Evolutionary conservation across 2,797 vertebrate genomes (phyloP).

Genomic region (Amniataba percoides): DNA sequence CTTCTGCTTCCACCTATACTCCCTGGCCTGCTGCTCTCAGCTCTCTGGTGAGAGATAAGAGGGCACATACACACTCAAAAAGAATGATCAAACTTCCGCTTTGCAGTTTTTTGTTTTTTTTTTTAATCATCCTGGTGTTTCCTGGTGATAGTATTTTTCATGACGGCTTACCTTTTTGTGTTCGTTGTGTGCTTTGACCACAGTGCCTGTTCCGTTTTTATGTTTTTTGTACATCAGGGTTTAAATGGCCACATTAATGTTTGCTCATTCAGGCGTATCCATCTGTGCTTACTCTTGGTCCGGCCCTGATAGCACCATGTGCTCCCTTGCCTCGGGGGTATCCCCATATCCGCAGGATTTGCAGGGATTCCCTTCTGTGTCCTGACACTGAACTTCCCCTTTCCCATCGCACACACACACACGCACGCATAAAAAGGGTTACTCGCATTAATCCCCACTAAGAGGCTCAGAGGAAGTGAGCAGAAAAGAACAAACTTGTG

Average conservation of each 20-base stretch:
- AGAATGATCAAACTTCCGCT: slow-evolving; percentile 50
- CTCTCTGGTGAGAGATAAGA: slow-evolving; percentile 47
- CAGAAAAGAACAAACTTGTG: slow-evolving; percentile 42
- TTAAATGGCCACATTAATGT: slow-evolving; percentile 37
- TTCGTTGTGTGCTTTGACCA: background rate
- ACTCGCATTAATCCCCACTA: slow-evolving; percentile 29
- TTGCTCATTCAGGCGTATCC: slow-evolving; percentile 33
- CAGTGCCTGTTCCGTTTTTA: slow-evolving; percentile 25
- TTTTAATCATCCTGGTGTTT: slow-evolving; percentile 34
- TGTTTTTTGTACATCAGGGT: slow-evolving; percentile 6
- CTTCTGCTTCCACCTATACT: slow-evolving; percentile 44
- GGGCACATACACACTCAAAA: background rate
- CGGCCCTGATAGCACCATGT: slow-evolving; percentile 26
- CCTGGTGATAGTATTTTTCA: slow-evolving; percentile 41
- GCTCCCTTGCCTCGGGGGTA: slow-evolving; percentile 36
- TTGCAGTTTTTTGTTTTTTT: slow-evolving; percentile 15
- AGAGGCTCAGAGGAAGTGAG: slow-evolving; percentile 42
- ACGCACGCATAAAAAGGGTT: slow-evolving; percentile 17
- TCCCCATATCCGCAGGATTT: slow-evolving; percentile 58
- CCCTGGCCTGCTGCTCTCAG: slow-evolving; percentile 40
- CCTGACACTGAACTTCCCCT: slow-evolving; percentile 47
- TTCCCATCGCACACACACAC: slow-evolving; percentile 16
- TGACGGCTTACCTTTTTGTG: background rate
- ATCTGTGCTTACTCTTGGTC: slow-evolving; percentile 37
- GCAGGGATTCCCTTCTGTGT: slow-evolving; percentile 61